These are phyloP conservation scores for Drosophila micromelanica DNA, from an alignment of 1,140 invertebrate genomes.

Conservation along the genomic window DNA sequence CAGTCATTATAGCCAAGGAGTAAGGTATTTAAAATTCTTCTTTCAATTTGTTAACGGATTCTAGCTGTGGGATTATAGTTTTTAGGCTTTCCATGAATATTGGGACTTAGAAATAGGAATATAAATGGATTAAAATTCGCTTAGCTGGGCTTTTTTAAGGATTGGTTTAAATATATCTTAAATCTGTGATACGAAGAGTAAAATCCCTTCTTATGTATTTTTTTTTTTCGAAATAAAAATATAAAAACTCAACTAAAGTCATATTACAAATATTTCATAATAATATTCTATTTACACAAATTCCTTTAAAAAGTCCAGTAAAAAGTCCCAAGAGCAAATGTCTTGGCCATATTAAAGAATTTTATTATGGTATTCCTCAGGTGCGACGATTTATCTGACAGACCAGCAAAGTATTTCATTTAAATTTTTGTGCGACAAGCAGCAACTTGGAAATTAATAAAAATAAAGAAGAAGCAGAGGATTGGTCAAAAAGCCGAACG, in stretches of 20 bases:
- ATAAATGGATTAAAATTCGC: not conserved
- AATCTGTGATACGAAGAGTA: not conserved
- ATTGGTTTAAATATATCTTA: not conserved
- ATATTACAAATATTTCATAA: not conserved
- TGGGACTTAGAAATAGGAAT: not conserved
- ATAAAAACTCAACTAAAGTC: no score
- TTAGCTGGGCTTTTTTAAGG: not conserved
- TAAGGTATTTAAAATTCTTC: slow-evolving; percentile 53
- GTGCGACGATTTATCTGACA: slow-evolving; percentile 8
- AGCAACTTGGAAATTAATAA: slow-evolving; percentile 64
- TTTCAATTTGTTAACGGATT: slow-evolving; percentile 51
- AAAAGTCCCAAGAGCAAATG: not conserved
- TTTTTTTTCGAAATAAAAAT: no score
- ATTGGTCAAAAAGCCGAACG: slow-evolving; percentile 23
- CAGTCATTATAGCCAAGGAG: slow-evolving; percentile 65
- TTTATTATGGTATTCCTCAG: slow-evolving; percentile 3
- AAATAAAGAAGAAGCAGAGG: slow-evolving; percentile 42
- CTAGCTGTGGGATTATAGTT: slow-evolving; percentile 16
- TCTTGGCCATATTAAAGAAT: slow-evolving; percentile 10
- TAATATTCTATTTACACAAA: not conserved
- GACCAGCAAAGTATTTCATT: slow-evolving; percentile 68
- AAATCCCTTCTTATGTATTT: not conserved
- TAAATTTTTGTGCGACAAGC: slow-evolving; percentile 59
- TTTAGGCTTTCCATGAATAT: not conserved
- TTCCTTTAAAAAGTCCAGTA: not conserved